phyloP scores from a whole-genome alignment of 2,113 vertebrate species.

The Sylvilagus bachmani region DNA sequence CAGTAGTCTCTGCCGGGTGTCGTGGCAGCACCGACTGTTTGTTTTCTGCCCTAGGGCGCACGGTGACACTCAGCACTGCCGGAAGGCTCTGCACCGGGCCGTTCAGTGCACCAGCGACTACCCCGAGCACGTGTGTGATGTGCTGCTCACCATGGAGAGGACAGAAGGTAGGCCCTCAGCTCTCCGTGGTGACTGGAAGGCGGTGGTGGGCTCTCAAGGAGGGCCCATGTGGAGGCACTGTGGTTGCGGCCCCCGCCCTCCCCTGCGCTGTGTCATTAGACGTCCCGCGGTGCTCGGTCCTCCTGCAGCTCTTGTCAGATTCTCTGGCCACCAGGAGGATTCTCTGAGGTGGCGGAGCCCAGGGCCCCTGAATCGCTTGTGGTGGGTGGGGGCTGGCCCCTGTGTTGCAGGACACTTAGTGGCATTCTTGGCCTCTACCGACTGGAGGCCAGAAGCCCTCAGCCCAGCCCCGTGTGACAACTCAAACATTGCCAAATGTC shows the following conservation, averaged over 20 bases:
- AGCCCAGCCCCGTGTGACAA: too few species aligned
- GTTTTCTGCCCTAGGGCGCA: constrained; percentile 90
- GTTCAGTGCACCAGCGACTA: constrained; percentile 98
- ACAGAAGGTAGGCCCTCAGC: constrained; percentile 92
- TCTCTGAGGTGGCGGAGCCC: fast-evolving
- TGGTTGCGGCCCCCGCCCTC: fast-evolving
- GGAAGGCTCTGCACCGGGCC: constrained; percentile 96
- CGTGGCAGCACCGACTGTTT: background rate
- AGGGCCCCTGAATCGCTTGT: background rate
- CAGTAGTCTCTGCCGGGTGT: background rate
- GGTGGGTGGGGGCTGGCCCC: too few species aligned
- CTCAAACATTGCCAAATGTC: too few species aligned
- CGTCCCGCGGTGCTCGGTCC: fast-evolving
- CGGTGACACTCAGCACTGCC: constrained; percentile 94
- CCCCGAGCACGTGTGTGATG: constrained; percentile 97
- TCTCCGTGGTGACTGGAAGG: too few species aligned
- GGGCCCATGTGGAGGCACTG: background rate
- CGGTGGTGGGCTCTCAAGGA: too few species aligned
- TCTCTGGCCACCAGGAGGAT: background rate
- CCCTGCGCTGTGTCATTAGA: background rate
- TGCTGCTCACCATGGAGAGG: constrained; percentile 96
- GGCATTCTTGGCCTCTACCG: background rate
- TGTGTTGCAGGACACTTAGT: fast-evolving
- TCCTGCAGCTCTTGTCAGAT: background rate
- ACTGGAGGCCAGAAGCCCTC: too few species aligned